A percentile compares a stretch with the other conserved stretches of the same genome.
Conservation (phyloP, 2,113 vertebrate species). For the Tapirus terrestris region DNA sequence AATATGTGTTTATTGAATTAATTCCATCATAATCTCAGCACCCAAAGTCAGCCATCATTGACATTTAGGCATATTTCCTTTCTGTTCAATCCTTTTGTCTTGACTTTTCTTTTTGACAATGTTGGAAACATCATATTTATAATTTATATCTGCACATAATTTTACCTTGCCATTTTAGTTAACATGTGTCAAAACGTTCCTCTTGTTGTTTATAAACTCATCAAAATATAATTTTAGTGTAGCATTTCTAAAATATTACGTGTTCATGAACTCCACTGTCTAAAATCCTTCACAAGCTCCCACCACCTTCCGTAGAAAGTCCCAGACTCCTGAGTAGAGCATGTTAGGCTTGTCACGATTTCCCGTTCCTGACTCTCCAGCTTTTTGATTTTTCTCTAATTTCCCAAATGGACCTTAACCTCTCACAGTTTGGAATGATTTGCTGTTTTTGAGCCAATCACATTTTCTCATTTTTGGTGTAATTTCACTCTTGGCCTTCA, state of each 20-base stretch:
- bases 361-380: neutral
- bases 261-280: neutral
- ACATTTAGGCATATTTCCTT: neutral
- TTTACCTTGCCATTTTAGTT: conserved; percentile 28
- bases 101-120: conserved; percentile 22
- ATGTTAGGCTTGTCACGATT: neutral
- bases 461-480: neutral
- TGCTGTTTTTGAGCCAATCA: neutral
- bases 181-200: conserved; percentile 8
- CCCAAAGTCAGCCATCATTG: neutral
- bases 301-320: neutral
- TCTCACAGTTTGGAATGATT: neutral
- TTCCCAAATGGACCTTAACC: neutral
- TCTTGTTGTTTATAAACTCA: neutral
- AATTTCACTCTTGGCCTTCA: neutral
- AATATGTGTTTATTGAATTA: neutral
- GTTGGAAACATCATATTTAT: conserved; percentile 33
- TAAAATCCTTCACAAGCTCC: neutral
- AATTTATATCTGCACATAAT: neutral
- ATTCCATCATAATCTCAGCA: neutral
- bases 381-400: neutral
- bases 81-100: conserved; percentile 7
- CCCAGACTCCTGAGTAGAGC: neutral
- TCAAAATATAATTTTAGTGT: neutral
- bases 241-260: neutral